Conservation (phyloP, 37 sponge, comb jelly and placozoan genomes). For the Crambe crambe region DNA sequence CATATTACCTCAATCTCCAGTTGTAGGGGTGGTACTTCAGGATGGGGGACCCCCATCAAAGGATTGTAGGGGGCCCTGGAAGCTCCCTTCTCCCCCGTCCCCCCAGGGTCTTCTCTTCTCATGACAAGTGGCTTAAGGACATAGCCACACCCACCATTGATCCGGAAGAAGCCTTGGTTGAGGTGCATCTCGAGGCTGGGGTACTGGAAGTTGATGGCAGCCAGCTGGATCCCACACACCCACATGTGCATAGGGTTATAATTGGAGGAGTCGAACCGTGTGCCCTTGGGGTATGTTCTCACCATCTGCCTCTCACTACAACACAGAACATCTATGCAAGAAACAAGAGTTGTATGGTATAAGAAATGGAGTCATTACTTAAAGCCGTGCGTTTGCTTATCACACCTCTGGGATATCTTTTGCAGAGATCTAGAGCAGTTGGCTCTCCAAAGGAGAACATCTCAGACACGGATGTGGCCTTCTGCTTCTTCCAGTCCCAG, state of each 20-base stretch:
- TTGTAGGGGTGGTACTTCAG: conserved; percentile 31
- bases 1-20: conserved; percentile 72
- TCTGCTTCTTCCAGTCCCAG: conserved; percentile 58
- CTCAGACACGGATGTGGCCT: conserved; percentile 43
- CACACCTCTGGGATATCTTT: conserved; percentile 32
- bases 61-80: conserved; percentile 30
- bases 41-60: conserved; percentile 44
- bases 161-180: conserved; percentile 81
- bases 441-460: conserved; percentile 83
- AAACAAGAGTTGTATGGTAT: neutral
- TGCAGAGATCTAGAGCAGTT: conserved; percentile 33
- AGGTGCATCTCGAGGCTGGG: conserved; percentile 73
- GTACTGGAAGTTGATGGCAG: conserved; percentile 76
- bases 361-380: neutral
- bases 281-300: conserved; percentile 72
- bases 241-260: conserved; percentile 67
- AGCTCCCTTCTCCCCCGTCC: neutral
- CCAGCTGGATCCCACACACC: conserved; percentile 81
- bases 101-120: conserved; percentile 33
- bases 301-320: conserved; percentile 68
- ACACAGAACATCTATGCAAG: conserved; percentile 51
- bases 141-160: conserved; percentile 86
- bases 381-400: neutral
- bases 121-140: conserved; percentile 72
- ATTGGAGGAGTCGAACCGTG: conserved; percentile 72